phyloP scores from a whole-genome alignment of 2,797 vertebrate species.

The Coregonus ussuriensis region DNA sequence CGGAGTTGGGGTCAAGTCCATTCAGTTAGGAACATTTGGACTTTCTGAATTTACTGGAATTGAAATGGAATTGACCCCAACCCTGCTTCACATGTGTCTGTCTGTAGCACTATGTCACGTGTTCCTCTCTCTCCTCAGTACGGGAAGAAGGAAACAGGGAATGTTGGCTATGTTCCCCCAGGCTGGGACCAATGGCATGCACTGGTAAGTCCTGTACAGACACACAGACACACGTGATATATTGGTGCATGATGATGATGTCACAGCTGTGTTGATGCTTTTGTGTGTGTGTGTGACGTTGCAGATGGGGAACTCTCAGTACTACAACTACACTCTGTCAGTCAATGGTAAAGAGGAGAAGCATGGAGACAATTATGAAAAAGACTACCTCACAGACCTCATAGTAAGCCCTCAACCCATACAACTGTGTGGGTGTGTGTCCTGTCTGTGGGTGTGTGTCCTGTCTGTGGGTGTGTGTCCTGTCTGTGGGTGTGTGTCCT shows the following conservation, averaged over 20 bases:
- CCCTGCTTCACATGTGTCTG: background rate
- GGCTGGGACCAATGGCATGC: slow-evolving; percentile 82
- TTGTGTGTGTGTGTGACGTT: background rate
- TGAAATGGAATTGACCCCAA: background rate
- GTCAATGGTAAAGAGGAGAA: slow-evolving; percentile 75
- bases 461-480: no score
- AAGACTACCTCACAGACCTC: slow-evolving; percentile 82
- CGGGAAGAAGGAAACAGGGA: slow-evolving; percentile 66
- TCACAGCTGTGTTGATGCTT: background rate
- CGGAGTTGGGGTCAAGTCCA: no score
- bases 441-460: no score
- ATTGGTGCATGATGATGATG: no score
- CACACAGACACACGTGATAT: background rate
- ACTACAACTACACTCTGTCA: slow-evolving; percentile 83
- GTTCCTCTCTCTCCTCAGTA: slow-evolving; percentile 65
- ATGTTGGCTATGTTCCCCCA: slow-evolving; percentile 67
- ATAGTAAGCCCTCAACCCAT: slow-evolving; percentile 65
- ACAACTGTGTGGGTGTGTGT: background rate
- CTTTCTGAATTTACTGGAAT: background rate
- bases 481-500: no score
- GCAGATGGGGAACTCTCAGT: slow-evolving; percentile 80
- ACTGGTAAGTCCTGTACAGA: slow-evolving; percentile 63
- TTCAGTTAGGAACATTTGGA: no score
- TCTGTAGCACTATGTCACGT: background rate
- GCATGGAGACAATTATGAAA: slow-evolving; percentile 71